Base-by-base conservation (phyloP, 2,888 invertebrate genomes). In the Limnephilus rhombicus region DNA sequence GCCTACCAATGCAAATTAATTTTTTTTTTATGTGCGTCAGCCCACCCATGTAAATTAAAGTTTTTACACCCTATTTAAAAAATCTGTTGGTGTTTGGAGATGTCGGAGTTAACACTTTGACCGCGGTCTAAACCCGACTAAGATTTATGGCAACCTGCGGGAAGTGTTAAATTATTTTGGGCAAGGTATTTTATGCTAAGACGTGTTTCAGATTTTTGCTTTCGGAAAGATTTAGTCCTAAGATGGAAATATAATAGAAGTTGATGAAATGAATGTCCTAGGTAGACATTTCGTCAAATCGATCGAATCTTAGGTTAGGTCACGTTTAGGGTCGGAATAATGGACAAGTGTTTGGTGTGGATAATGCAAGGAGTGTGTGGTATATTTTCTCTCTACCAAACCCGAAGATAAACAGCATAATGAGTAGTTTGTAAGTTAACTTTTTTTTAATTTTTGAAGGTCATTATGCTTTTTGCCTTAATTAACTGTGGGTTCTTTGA, bases 81-180 rank as follows among this genome's bases (percentile, higher is more conserved):
- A 68, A 81, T 45, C 81, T 81, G 53, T 82, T 68, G 80, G 88
- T 82, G 90, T 92, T 87, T 85, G 90, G 80, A 81, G 41, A 85
- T 18, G 18, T 12, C 24, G 80, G 81, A 68, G 87, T 91, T 92
- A 92, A 91, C 91, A 90, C 83, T 68, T 91, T 87, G 90, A 81
- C 91, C 90, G 49, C 24, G 37, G 82, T 45, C 82, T 68, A 90
- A 92, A 88, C 82, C 53, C 85, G 31, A 29, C 83, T 41, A 85
- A 92, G 90, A 92, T 92, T 92, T 91, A 92, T 37, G 91, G 85
- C 89, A 37, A 85, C 45, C n/a, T 68, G 5, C 18, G 18, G 31
- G 80, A 89, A 68, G 85, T 85, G 91, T 91, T 89, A 85, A 91
- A 89, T 91, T 88, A 89, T 53, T 83, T 88, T 53, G 83, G 88